Percentiles rank a stretch among this genome's conserved stretches.
Conservation (phyloP, 2,797 vertebrate species). For the Pipistrellus pygmaeus region DNA sequence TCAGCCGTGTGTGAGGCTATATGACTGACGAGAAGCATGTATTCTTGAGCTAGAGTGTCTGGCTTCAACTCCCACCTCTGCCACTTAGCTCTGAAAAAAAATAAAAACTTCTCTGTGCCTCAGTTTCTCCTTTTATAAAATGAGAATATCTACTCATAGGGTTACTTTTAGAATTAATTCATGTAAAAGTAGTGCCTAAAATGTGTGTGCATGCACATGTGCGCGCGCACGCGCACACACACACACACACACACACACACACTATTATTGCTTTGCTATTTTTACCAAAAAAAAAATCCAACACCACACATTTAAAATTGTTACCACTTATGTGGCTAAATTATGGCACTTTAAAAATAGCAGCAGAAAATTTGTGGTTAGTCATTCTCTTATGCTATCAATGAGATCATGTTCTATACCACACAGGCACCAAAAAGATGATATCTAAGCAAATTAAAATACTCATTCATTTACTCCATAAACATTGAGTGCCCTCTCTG, state of each 20-base stretch:
- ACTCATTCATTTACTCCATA: neutral
- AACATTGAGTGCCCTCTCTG: neutral
- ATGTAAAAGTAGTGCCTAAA: constrained; percentile 14
- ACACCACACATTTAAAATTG: constrained; percentile 38
- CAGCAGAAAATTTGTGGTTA: neutral
- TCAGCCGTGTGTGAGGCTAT: neutral
- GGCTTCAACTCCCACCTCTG: constrained; percentile 35
- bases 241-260: too few species aligned
- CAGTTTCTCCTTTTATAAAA: neutral
- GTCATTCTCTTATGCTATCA: constrained; percentile 35
- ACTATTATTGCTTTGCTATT: neutral
- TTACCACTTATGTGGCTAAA: neutral
- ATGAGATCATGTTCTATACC: neutral
- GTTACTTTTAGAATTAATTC: constrained; percentile 31
- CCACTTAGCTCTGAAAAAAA: constrained; percentile 36
- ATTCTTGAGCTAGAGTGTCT: neutral
- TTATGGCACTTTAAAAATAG: neutral
- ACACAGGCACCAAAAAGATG: neutral
- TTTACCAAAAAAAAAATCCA: neutral
- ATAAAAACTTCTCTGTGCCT: neutral
- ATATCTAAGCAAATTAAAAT: neutral
- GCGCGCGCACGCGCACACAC: too few species aligned
- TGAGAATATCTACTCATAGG: neutral
- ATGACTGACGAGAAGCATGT: neutral
- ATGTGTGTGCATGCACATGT: neutral